Evolutionary conservation across 2,113 vertebrate genomes (phyloP).

Genomic region (Anseranas semipalmata): DNA sequence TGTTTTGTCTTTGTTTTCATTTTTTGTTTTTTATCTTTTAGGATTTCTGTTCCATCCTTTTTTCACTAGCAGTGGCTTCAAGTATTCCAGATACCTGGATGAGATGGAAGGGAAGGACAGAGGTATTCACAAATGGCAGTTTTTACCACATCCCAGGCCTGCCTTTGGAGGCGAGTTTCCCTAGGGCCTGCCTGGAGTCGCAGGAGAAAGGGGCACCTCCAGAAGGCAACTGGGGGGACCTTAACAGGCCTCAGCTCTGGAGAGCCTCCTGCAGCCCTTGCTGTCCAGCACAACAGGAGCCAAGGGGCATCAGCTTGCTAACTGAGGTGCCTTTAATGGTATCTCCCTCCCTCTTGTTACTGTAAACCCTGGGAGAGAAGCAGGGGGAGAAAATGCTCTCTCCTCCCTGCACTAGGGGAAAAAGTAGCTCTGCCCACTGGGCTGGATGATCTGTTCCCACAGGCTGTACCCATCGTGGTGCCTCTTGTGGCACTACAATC

Average conservation of each 20-base stretch:
- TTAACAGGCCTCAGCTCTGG: not conserved
- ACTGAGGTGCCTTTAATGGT: not conserved
- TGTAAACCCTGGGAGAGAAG: not conserved
- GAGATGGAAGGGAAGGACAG: not conserved
- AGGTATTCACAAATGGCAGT: not conserved
- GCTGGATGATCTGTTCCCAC: not conserved
- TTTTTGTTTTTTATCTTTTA: not conserved
- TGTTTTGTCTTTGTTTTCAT: not conserved
- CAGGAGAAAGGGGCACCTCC: not conserved
- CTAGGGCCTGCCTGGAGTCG: not conserved
- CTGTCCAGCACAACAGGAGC: not conserved
- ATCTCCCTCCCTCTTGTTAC: not conserved
- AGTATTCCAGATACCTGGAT: not conserved
- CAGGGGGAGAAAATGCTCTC: not conserved
- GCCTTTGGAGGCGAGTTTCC: not conserved
- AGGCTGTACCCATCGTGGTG: not conserved
- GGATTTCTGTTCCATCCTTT: constrained; percentile 19
- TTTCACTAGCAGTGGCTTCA: not conserved
- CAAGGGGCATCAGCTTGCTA: not conserved
- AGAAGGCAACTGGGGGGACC: not conserved
- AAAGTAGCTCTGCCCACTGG: not conserved
- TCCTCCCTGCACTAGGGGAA: not conserved
- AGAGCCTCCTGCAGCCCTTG: not conserved
- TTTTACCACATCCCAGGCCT: not conserved
- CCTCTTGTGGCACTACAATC: not conserved